These are phyloP conservation scores for Dreissena polymorpha DNA, from an alignment of 1,140 invertebrate species.

Conservation along the genomic window DNA sequence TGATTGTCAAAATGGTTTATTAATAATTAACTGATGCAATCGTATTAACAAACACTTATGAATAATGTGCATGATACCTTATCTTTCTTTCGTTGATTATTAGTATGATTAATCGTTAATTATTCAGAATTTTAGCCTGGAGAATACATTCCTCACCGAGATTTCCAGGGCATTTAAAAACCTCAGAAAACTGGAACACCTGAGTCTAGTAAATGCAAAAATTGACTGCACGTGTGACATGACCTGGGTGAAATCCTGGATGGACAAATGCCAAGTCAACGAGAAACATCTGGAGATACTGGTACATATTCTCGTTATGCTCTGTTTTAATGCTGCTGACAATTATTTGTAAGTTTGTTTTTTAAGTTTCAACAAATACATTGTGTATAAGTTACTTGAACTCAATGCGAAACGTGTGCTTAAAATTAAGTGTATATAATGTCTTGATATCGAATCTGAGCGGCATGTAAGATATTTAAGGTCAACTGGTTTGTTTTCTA, in stretches of 20 bases:
- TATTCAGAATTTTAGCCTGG: conserved; percentile 26
- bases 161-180: conserved; percentile 43
- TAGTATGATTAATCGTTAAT: too few species aligned
- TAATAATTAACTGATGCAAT: too few species aligned
- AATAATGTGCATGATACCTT: too few species aligned
- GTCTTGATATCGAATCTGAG: too few species aligned
- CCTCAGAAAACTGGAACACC: neutral
- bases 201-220: neutral
- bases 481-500: conserved; percentile 4
- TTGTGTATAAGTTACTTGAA: neutral
- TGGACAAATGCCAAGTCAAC: neutral
- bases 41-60: too few species aligned
- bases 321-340: neutral
- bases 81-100: too few species aligned
- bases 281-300: neutral
- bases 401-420: neutral
- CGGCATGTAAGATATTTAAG: neutral
- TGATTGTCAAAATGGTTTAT: too few species aligned
- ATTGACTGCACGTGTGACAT: conserved; percentile 55
- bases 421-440: neutral
- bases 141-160: conserved; percentile 30
- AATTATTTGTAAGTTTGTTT: neutral
- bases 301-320: conserved; percentile 7
- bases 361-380: too few species aligned
- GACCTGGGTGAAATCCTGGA: conserved; percentile 39